These are phyloP conservation scores for Benitochromis conjunctus DNA, from an alignment of 2,113 vertebrate genomes.

Conservation along the genomic window DNA sequence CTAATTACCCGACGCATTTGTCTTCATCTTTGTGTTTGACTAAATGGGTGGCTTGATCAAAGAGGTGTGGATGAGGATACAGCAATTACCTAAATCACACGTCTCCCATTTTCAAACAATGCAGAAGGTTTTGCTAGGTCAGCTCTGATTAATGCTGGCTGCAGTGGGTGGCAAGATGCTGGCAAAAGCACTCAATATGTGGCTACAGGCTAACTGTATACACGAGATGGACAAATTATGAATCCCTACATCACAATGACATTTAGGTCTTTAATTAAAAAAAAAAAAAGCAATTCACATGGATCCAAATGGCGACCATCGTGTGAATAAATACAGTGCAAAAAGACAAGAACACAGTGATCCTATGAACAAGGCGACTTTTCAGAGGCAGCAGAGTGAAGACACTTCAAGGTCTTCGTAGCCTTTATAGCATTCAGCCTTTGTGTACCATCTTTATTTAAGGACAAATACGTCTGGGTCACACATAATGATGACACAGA, in stretches of 20 bases:
- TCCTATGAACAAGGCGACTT: not conserved
- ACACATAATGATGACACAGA: not conserved
- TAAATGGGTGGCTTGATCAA: slow-evolving; percentile 33
- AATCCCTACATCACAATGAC: not conserved
- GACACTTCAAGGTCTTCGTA: slow-evolving; percentile 5
- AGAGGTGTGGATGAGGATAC: slow-evolving; percentile 14
- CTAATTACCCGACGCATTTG: slow-evolving; percentile 41
- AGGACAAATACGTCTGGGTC: not conserved
- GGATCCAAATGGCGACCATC: not conserved
- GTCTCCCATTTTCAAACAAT: slow-evolving; percentile 19
- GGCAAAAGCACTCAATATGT: not conserved
- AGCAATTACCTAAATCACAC: slow-evolving; percentile 38
- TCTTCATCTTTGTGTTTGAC: slow-evolving; percentile 51
- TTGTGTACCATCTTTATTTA: not conserved
- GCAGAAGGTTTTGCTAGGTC: not conserved
- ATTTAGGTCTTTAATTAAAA: slow-evolving; percentile 7
- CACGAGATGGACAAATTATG: not conserved
- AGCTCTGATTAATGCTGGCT: slow-evolving; percentile 22
- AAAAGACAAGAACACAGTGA: not conserved
- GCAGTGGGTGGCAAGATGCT: slow-evolving; percentile 4
- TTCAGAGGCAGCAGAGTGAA: slow-evolving; percentile 7
- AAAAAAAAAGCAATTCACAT: not conserved
- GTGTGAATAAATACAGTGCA: slow-evolving; percentile 24
- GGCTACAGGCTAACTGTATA: not conserved
- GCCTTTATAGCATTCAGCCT: not conserved